Evolutionary conservation across 1,140 invertebrate genomes (phyloP).

Genomic region (Dendrolimus punctatus): DNA sequence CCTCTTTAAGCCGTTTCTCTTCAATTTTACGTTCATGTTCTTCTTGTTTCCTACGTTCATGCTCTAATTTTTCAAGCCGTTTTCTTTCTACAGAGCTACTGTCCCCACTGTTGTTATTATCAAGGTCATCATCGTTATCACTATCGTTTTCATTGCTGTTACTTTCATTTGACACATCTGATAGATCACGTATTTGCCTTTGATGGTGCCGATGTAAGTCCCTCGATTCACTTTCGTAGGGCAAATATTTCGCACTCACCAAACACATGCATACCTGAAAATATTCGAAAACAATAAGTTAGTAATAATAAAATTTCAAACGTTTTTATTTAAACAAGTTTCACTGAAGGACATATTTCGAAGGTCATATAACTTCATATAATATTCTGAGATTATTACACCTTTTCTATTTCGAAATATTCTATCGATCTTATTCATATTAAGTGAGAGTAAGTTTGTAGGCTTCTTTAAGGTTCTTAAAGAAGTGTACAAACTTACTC

Average conservation of each 20-base stretch:
- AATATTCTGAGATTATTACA: too few relatives aligned
- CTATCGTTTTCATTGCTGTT: conserved; percentile 21
- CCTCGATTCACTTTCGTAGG: conserved; percentile 29
- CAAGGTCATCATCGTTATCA: conserved; percentile 21
- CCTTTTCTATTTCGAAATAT: too few relatives aligned
- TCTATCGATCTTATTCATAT: too few relatives aligned
- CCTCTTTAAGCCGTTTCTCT: conserved; percentile 19
- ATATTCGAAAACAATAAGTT: conserved; percentile 8
- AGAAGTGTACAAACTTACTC: too few relatives aligned
- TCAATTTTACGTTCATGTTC: conserved; percentile 13
- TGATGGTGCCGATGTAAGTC: conserved; percentile 21
- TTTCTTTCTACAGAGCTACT: conserved; percentile 6
- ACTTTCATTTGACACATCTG: conserved; percentile 26
- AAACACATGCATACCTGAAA: conserved; percentile 43
- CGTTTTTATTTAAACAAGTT: not conserved
- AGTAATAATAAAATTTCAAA: conserved; percentile 3
- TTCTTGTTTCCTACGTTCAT: conserved; percentile 4
- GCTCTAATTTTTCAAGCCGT: conserved; percentile 5
- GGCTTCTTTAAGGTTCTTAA: too few relatives aligned
- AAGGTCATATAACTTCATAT: too few relatives aligned
- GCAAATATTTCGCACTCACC: conserved; percentile 52
- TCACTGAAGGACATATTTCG: too few relatives aligned
- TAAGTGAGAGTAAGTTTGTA: too few relatives aligned
- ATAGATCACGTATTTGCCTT: conserved; percentile 32
- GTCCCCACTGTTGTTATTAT: conserved; percentile 12